These are phyloP conservation scores for Gallinago stenura DNA, from an alignment of 2,797 vertebrate species.

Conservation along the genomic window DNA sequence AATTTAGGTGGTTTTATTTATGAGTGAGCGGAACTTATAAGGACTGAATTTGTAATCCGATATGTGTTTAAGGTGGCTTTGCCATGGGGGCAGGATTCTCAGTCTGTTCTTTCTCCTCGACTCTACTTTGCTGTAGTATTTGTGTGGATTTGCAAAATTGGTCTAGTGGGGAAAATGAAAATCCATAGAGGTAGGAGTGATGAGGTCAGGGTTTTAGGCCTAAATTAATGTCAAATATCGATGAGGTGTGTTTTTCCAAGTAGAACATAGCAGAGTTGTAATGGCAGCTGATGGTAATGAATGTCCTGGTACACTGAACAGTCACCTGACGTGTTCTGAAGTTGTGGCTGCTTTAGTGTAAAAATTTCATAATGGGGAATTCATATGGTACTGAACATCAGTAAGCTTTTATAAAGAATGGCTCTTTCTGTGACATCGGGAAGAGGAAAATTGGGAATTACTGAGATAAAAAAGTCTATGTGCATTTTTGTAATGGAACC, in stretches of 20 bases:
- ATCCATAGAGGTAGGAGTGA: neutral
- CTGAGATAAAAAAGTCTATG: neutral
- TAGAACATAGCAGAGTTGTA: neutral
- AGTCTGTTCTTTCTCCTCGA: neutral
- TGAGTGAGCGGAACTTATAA: neutral
- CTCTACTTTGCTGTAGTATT: neutral
- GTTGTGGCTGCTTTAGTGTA: neutral
- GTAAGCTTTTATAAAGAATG: accelerated
- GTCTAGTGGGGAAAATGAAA: neutral
- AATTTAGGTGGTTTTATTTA: neutral
- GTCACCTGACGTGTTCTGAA: neutral
- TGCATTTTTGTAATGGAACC: neutral
- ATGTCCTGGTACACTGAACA: neutral
- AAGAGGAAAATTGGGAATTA: neutral
- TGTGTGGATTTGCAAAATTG: neutral
- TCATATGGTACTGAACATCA: neutral
- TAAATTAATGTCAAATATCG: neutral
- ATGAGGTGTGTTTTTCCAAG: neutral
- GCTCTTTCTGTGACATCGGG: neutral
- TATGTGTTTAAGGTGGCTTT: neutral
- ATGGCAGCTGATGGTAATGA: neutral
- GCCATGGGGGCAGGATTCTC: neutral
- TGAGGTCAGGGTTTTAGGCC: neutral
- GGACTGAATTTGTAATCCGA: neutral
- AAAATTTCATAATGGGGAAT: neutral